Evolutionary conservation across 2,797 vertebrate species (phyloP), one percentile per base, ranked within the genome.

Genomic region (Poeciliopsis gracilis): DNA sequence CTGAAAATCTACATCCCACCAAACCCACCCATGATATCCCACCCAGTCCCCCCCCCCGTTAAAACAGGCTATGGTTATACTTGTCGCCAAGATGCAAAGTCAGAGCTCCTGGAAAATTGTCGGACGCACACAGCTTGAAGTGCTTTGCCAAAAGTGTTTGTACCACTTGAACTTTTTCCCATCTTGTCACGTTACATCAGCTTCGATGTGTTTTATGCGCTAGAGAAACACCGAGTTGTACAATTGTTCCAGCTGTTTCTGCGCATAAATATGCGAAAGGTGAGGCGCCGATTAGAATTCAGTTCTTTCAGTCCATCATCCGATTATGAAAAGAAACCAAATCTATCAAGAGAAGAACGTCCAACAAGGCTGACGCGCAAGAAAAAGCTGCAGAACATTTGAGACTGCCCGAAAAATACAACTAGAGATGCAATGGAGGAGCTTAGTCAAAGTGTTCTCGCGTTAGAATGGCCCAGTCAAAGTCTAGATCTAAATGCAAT

Each of bases 1-100:
- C 87, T 87, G 88, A 90, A 92, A 93, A 92, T 93, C 88, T 93
- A 95, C 92, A 94, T 85, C 86, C 86, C 80, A 57, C 82, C 69
- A 53, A 83, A 77, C 85, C 86, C 86, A 76, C 81, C 90, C 80
- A 53, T n/a, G 82, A 81, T 73, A 61, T 36, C 77, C 82, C 38
- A 74, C 72, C 81, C 77, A 80, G 83, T 78, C 59, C 77, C 76
- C 82, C 82, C 77, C 51, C 76, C 83, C 76, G 28, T 72, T 69
- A 41, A 82, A 80, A 84, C 87, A 71, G 88, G 77, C 92, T 88
- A 90, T 88, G 89, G 84, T 92, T 94, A 91, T 67, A 91, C 89
- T 90, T 89, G 90, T 90, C 91, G 86, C 89, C 81, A 70, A 74
- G 82, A 89, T 49, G 79, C 36, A 73, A 85, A 45, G 89, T 84